A percentile compares a stretch with the other conserved stretches of the same genome.
phyloP scores from a whole-genome alignment of 2,113 vertebrate genomes.

The Lophochroa leadbeateri region DNA sequence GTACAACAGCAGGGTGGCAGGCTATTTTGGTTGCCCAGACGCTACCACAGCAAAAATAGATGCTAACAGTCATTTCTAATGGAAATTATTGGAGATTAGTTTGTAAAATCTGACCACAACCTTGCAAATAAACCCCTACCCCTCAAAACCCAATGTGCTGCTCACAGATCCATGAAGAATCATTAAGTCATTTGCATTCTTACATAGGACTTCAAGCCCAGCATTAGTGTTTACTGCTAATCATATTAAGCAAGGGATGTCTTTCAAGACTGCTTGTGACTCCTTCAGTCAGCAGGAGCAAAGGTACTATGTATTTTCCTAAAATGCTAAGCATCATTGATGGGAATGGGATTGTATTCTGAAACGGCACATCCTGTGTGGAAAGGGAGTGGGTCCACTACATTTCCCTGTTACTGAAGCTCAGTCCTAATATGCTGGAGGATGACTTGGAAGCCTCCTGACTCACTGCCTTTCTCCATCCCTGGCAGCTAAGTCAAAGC shows the following conservation, averaged over 20 bases:
- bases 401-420: not conserved
- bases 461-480: not conserved
- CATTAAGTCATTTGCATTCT: not conserved
- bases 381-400: not conserved
- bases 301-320: not conserved
- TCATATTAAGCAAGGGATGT: not conserved
- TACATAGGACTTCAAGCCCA: not conserved
- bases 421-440: not conserved
- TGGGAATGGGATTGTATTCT: not conserved
- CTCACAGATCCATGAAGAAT: not conserved
- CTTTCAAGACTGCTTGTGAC: not conserved
- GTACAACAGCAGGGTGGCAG: too few species aligned
- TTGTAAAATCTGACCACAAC: not conserved
- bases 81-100: not conserved
- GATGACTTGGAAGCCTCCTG: not conserved
- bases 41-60: not conserved
- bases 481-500: not conserved
- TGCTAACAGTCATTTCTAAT: not conserved
- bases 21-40: not conserved
- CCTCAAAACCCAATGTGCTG: not conserved
- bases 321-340: not conserved
- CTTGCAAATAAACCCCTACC: not conserved
- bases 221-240: not conserved
- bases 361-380: not conserved
- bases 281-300: not conserved